Evolutionary conservation across 2,113 vertebrate species (phyloP).

Genomic region (Sorex araneus): DNA sequence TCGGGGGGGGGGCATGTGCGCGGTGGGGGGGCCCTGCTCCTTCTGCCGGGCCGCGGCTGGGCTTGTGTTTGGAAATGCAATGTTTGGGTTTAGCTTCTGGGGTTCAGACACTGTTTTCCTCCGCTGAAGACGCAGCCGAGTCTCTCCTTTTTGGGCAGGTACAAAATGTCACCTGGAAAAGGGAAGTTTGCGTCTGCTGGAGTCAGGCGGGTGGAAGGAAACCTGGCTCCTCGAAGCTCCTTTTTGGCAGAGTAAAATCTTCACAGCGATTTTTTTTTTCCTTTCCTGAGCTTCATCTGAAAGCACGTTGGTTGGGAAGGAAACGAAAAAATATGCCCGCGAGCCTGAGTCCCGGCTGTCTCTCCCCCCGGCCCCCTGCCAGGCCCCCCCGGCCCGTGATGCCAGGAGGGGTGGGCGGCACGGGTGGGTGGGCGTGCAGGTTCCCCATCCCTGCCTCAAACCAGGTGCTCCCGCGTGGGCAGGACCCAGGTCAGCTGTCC

Average conservation of each 20-base stretch:
- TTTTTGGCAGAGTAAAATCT: constrained; percentile 39
- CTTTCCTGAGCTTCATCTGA: constrained; percentile 19
- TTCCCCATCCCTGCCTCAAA: no score
- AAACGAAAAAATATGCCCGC: not conserved
- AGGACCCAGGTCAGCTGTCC: no score
- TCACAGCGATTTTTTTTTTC: not conserved
- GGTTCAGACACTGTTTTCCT: constrained; percentile 78
- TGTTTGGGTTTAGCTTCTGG: constrained; percentile 78
- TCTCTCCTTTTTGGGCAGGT: constrained; percentile 72
- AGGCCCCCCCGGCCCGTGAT: no score
- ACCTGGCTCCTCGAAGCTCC: constrained; percentile 35
- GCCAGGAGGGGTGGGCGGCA: no score
- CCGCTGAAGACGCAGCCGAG: constrained; percentile 70
- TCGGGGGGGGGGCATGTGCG: constrained; percentile 32
- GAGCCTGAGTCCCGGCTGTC: not conserved
- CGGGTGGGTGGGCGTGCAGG: no score
- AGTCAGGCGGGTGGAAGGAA: constrained; percentile 15
- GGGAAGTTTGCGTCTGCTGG: constrained; percentile 73
- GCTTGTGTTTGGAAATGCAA: constrained; percentile 69
- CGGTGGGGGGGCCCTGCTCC: not conserved
- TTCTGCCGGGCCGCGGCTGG: constrained; percentile 58
- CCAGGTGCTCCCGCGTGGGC: no score
- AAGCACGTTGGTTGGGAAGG: not conserved
- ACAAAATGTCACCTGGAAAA: constrained; percentile 76
- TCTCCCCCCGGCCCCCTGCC: not conserved